Evolutionary conservation across 2,888 invertebrate species (phyloP).

Genomic region (Agrilus biguttatus): DNA sequence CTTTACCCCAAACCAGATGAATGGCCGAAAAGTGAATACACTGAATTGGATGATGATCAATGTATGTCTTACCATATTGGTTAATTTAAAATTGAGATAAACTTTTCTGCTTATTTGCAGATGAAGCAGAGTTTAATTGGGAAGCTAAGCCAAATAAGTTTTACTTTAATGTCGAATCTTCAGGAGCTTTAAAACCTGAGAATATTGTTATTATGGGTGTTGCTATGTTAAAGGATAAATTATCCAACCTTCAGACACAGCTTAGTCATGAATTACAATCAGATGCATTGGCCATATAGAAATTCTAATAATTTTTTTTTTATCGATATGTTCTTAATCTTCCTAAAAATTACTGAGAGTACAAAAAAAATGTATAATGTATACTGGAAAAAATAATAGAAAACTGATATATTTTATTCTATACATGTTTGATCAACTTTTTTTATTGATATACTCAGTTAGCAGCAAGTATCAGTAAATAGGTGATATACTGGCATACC

Average conservation of each 20-base stretch:
- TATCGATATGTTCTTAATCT: no score
- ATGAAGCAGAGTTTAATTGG: constrained; percentile 87
- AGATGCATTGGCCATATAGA: constrained; percentile 61
- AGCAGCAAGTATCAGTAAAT: no score
- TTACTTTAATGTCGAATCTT: constrained; percentile 91
- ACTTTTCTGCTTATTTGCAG: constrained; percentile 29
- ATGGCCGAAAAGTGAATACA: constrained; percentile 98
- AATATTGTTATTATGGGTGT: constrained; percentile 95
- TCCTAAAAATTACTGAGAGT: no score
- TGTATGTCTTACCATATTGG: constrained; percentile 35
- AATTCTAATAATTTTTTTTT: constrained; percentile 23
- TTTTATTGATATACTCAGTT: no score
- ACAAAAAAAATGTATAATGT: no score
- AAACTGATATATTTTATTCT: no score
- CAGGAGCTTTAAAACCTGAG: constrained; percentile 88
- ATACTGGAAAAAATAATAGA: no score
- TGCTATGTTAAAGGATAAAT: constrained; percentile 82
- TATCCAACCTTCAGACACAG: constrained; percentile 89
- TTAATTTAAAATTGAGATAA: constrained; percentile 1
- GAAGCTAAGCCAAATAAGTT: constrained; percentile 94
- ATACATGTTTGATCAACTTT: no score
- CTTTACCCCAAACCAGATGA: constrained; percentile 92
- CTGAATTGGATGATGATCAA: constrained; percentile 82
- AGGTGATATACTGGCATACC: no score
- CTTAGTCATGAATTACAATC: constrained; percentile 74